Conservation (phyloP, 2,113 vertebrate species). For the Neofelis nebulosa region DNA sequence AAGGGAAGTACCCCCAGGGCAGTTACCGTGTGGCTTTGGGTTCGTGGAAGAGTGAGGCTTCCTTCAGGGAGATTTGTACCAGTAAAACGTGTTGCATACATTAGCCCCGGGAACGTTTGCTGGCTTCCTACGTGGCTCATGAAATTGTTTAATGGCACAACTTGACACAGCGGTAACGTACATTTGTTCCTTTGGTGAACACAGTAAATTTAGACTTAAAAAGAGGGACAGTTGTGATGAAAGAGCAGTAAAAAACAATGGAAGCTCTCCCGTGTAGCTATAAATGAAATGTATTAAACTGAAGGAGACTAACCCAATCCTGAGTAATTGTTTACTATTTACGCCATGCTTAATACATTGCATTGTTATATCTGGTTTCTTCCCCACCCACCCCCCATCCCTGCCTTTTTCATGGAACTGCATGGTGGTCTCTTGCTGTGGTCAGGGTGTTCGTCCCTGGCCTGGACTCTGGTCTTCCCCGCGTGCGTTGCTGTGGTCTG, state of each 20-base stretch:
- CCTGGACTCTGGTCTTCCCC: not conserved
- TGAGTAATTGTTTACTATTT: not conserved
- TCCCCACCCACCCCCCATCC: not conserved
- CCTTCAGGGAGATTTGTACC: not conserved
- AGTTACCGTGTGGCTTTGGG: too few species aligned
- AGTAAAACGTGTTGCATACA: rapidly evolving
- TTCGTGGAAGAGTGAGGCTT: too few species aligned
- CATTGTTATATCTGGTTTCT: not conserved
- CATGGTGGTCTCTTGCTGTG: rapidly evolving
- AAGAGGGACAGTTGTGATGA: not conserved
- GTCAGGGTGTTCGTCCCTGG: not conserved
- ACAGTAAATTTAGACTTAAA: not conserved
- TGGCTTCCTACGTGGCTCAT: not conserved
- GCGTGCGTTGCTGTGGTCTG: not conserved
- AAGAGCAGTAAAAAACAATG: not conserved
- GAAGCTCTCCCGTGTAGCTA: not conserved
- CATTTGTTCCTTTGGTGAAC: not conserved
- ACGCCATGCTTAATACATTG: not conserved
- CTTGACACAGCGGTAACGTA: not conserved
- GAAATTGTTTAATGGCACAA: not conserved
- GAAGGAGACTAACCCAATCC: not conserved
- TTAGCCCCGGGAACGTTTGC: not conserved
- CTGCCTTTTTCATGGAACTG: not conserved
- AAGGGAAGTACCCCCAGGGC: too few species aligned
- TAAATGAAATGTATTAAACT: not conserved